phyloP scores from a whole-genome alignment of 2,888 invertebrate species.

The Spatulosminthurus flaviceps region DNA sequence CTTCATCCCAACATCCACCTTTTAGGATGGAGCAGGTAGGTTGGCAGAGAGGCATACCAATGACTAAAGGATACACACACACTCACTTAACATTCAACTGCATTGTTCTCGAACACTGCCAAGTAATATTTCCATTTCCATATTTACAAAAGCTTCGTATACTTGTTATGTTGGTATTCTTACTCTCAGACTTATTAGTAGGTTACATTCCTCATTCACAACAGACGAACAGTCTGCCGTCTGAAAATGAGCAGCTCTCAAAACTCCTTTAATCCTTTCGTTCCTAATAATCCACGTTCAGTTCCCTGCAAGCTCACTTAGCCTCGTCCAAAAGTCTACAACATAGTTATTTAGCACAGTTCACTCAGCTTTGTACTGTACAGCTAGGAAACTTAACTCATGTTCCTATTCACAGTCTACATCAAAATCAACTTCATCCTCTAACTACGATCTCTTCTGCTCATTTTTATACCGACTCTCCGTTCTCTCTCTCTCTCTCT shows the following conservation, averaged over 20 bases:
- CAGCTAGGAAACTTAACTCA: too few species aligned
- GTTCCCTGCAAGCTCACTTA: too few species aligned
- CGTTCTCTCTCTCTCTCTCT: too few species aligned
- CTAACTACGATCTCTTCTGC: too few species aligned
- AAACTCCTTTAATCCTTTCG: not conserved
- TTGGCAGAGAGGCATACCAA: not conserved
- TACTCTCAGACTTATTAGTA: constrained; percentile 25
- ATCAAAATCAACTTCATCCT: too few species aligned
- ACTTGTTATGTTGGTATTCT: constrained; percentile 21
- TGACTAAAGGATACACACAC: constrained; percentile 16
- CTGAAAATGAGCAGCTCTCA: constrained; percentile 5
- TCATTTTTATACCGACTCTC: too few species aligned
- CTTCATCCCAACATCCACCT: constrained; percentile 22
- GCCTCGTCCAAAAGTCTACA: too few species aligned
- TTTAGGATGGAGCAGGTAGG: constrained; percentile 28
- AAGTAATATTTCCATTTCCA: constrained; percentile 29
- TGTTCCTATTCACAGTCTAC: too few species aligned
- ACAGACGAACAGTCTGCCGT: constrained; percentile 22
- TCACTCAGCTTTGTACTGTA: too few species aligned
- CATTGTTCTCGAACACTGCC: constrained; percentile 24
- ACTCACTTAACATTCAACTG: constrained; percentile 5
- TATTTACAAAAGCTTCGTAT: constrained; percentile 25
- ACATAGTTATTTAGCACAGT: too few species aligned
- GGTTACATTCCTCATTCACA: constrained; percentile 20
- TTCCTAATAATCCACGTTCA: not conserved